A percentile compares a stretch with the other conserved stretches of the same genome.
These are phyloP conservation scores for Lacanobia wlatinum DNA, from an alignment of 2,888 invertebrate species.

Conservation along the genomic window DNA sequence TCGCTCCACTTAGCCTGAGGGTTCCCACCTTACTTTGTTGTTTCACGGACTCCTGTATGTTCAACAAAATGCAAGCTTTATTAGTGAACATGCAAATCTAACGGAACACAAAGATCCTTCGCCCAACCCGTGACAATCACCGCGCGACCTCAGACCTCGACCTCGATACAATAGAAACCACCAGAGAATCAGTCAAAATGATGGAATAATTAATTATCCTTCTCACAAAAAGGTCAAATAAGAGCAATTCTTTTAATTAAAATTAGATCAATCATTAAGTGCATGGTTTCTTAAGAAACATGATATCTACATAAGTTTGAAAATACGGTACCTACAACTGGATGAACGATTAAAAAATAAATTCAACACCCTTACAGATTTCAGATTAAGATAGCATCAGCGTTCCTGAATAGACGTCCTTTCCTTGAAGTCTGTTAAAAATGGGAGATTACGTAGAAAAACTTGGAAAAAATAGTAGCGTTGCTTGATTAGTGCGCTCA, in stretches of 20 bases:
- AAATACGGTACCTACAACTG: background rate
- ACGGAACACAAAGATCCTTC: conserved; percentile 50
- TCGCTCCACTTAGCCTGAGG: background rate
- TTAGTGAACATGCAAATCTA: conserved; percentile 40
- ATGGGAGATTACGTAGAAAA: conserved; percentile 35
- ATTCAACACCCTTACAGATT: background rate
- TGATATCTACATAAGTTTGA: background rate
- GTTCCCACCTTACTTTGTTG: background rate
- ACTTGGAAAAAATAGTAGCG: conserved; percentile 33
- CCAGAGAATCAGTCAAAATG: background rate
- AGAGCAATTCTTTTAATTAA: background rate
- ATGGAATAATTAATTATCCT: background rate
- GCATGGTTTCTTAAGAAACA: too few relatives aligned
- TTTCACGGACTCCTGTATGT: background rate
- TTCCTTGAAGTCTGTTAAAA: conserved; percentile 22
- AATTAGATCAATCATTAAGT: background rate
- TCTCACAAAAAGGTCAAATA: background rate
- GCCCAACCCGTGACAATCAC: conserved; percentile 52
- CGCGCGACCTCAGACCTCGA: conserved; percentile 49
- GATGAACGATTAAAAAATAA: background rate
- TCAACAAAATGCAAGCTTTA: background rate
- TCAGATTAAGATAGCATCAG: background rate
- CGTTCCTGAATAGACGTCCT: background rate
- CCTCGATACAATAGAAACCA: conserved; percentile 20
- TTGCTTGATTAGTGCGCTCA: conserved; percentile 56